Base-by-base conservation (phyloP, 2,113 vertebrate genomes). In the Arizona elegans region DNA sequence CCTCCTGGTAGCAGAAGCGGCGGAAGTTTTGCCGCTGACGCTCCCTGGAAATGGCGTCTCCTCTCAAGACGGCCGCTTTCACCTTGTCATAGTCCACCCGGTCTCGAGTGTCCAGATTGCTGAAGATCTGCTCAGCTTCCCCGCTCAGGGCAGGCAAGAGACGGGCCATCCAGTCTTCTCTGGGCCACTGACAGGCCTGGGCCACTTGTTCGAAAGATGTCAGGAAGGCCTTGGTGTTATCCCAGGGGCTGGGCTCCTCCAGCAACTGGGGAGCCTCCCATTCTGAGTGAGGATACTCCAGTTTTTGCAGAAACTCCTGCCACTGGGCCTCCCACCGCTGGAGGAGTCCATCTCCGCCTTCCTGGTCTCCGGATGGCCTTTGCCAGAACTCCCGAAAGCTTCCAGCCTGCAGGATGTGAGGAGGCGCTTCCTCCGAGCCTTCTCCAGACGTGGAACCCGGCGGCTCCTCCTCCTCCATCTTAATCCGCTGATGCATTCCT, bases 11-110 rank as follows among this genome's bases (percentile, higher is more conserved):
- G 75, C 88, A 90, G 55, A 93, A 93, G 2, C 88, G 19, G 19
- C 92, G 92, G 88, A 93, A 93, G 23, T 93, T 90, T 56, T 90
- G 92, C 21, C 92, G 92, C 47, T 93, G 92, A 4, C 92, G 86
- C 47, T 93, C 92, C 92, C 62, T 52, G 88, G 47, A 33, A n/a
- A 93, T 26, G 75, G 92, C 88, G 3, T 93, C 92, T n/a, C 92
- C 92, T 12, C 92, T 89, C 88, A 90, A 43, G 47, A 93, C 90
- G 23, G 92, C 92, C 0, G 21, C 92, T 56, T 93, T 93, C 29
- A 93, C 92, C 56, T 90, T 93, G 88, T 93, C 75, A 0, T 93
- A 93, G 88, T 93, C 55, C 13, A 93, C 75, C 50, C 92, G 56
- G 29, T 93, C 92, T 29, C 92, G n/a, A 13, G 50, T 59, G 26